Base-by-base conservation (phyloP, 2,888 invertebrate genomes). In the Polyploca ridens region DNA sequence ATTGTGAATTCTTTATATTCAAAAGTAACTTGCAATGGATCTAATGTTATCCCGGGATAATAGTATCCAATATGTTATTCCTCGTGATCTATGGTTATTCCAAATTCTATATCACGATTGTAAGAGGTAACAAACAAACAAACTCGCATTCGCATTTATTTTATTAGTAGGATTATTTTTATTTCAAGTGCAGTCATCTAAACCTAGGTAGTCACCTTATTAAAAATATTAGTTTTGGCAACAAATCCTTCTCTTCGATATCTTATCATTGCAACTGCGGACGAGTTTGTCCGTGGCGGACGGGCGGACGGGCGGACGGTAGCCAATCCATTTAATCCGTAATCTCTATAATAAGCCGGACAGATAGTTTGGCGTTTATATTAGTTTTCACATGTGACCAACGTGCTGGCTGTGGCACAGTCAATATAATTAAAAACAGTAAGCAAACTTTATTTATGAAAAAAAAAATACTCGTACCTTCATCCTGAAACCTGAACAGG, bases 321-420 rank as follows among this genome's bases (percentile, higher is more conserved):
- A 60, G 64, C 62, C 65, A 65, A 67, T 65, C 64, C 60, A 19
- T 44, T 59, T 60, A 59, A 64, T 64, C 64, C 65, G 54, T 38
- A 68, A 68, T 64, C 65, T 57, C 46, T 27, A 38, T 58, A 57
- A 38, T 63, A 66, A 64, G 58, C n/a, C 63, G 67, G 64, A 63
- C 63, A 67, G 61, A 64, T 63, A 64, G 63, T 64, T 64, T 58
- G 63, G 33, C 59, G 54, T 16, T 61, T 63, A 64, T 67, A 67
- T 67, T 67, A 67, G 64, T 67, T 67, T 67, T 64, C 67, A 59
- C 67, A 62, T 35, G 65, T 63, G 63, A 27, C 33, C 14, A 27
- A 19, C 38, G 60, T 16, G 16, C 33, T 35, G 8, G 11, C 16
- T 19, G 61, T 13, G 27, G 13, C 19, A 54, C 54, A 54, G 54